Evolutionary conservation across 2,888 invertebrate species (phyloP), one percentile per base, ranked within the genome.

Genomic region (Ornithoptera alexandrae): DNA sequence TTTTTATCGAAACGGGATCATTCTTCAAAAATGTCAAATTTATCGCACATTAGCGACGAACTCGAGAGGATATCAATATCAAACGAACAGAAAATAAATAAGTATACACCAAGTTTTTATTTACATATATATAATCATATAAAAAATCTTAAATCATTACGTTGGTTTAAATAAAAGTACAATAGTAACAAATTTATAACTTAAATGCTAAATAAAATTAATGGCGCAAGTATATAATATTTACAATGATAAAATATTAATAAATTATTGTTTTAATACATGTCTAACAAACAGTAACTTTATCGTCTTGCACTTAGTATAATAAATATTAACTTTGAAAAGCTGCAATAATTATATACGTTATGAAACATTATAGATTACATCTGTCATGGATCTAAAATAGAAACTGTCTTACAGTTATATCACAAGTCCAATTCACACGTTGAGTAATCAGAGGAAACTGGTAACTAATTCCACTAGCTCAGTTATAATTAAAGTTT

Each of bases 381-480:
- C 20, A 22, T 20, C 39, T 42, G 24, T 17, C 15, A 39, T 39
- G 39, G n/a, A 20, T 36, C 4, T 57, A 36, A 63, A 3, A 63
- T 5, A 62, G 24, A 61, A 61, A 53, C 53, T 56, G 1, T n/a
- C 36, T 17, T 59, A 65, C 20, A 42, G 30, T 57, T n/a, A 67
- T 56, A 69, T 65, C 56, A 69, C 63, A 67, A 60, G 58, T 66
- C 67, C 20, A 57, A 65, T 65, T 65, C 53, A 66, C 62, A 63
- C 50, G 50, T 56, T 59, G 57, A 63, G 63, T 30, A 67, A 62
- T 10, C 53, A 12, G 22, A 62, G 56, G 24, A 36, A 22, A 30
- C 30, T 68, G 67, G 70, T 75, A 76, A 72, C 71, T 68, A 53
- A 36, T 50, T 60, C 59, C n/a, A 62, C 39, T 70, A 58, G 15